Conservation (phyloP, 2,888 invertebrate species). For the Baccha elongata region DNA sequence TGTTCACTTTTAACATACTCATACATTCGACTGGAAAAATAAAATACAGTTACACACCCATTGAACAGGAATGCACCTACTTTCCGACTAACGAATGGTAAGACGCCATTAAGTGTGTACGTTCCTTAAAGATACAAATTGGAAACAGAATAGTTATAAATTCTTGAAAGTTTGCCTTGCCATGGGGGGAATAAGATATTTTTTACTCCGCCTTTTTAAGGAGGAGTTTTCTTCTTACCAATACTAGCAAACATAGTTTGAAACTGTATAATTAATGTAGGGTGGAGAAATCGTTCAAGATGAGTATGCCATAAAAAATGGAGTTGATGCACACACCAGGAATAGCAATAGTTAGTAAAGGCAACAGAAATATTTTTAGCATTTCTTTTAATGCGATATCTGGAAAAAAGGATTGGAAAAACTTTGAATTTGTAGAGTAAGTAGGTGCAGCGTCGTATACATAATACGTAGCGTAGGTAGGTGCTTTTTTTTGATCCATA, state of each 20-base stretch:
- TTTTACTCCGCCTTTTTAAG: slow-evolving; percentile 69
- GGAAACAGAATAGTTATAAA: slow-evolving; percentile 47
- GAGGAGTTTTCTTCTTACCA: slow-evolving; percentile 62
- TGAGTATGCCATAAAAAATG: slow-evolving; percentile 39
- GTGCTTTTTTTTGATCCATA: too few relatives aligned
- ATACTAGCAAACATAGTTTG: slow-evolving; percentile 41
- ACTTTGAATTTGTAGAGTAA: background rate
- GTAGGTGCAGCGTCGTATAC: too few relatives aligned
- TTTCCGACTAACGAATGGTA: slow-evolving; percentile 56
- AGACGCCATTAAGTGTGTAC: slow-evolving; percentile 54
- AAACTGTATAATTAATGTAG: slow-evolving; percentile 62
- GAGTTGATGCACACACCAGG: background rate
- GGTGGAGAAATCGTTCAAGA: slow-evolving; percentile 57
- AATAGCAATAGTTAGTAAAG: background rate
- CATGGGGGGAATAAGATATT: slow-evolving; percentile 51
- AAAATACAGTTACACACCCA: slow-evolving; percentile 49
- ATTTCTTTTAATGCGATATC: background rate
- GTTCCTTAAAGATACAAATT: slow-evolving; percentile 61
- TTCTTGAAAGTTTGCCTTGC: slow-evolving; percentile 33
- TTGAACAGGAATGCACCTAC: slow-evolving; percentile 57
- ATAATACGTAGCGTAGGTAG: too few relatives aligned
- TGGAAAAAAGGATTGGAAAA: background rate
- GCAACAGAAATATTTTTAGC: slow-evolving; percentile 2
- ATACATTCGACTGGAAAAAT: slow-evolving; percentile 24
- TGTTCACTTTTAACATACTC: slow-evolving; percentile 29